Evolutionary conservation across 2,113 vertebrate species (phyloP), one percentile per base, ranked within the genome.

Genomic region (Opisthocomus hoazin): DNA sequence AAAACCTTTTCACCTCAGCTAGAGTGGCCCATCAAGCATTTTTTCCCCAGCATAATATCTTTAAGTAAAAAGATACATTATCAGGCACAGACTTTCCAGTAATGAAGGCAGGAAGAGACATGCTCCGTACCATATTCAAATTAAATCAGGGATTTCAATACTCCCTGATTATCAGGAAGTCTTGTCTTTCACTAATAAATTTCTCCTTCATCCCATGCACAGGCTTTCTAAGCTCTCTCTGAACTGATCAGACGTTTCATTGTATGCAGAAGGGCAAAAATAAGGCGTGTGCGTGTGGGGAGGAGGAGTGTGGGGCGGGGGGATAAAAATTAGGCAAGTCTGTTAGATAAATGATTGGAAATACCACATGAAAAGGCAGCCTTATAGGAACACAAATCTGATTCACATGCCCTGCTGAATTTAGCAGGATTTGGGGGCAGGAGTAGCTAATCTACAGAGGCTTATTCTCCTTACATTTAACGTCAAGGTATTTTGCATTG

Each of bases 131-230:
- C 96, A 83, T 97, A 98, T 98, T 98, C 98, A 98, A 98, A 98
- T 98, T 98, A 98, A 98, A 98, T 97, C 95, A 97, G 97, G 97
- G 98, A 98, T 98, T 98, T 98, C 97, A 97, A 96, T 96, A 95
- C 96, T 98, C 97, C 96, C 97, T 97, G 97, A 97, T 98, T 98
- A 98, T 98, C 97, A 97, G 97, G 97, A 93, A 98, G 98, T 97
- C 97, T 97, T 97, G 96, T 96, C 97, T 97, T 96, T 98, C 97
- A 97, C 96, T 98, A 98, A 97, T 98, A 98, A 97, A 96, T 96
- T 97, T 97, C 97, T 97, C 89, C 97, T 98, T 97, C 97, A 97
- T 98, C 94, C 96, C 93, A 94, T 93, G 95, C 81, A 58, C 70
- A 86, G 79, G 74, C 76, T 95, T 95, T 87, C 95, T 93, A 75